Evolutionary conservation across 2,797 vertebrate genomes (phyloP).

Genomic region (Phylloscopus collybita): DNA sequence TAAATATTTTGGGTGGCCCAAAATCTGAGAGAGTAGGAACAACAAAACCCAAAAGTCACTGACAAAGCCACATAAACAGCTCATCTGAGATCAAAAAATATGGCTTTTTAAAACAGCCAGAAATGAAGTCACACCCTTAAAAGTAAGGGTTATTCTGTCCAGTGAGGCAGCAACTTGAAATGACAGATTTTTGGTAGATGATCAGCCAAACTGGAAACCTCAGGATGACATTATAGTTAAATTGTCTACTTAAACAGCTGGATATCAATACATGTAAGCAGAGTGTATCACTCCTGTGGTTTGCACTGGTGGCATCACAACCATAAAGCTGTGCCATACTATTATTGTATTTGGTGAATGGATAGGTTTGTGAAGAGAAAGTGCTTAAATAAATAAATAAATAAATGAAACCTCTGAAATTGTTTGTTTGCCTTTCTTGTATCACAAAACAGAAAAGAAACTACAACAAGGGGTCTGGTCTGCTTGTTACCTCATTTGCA

Average conservation of each 20-base stretch:
- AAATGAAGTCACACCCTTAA: neutral
- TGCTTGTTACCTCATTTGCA: neutral
- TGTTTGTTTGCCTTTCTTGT: neutral
- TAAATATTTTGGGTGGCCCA: neutral
- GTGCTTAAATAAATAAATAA: neutral
- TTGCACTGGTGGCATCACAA: neutral
- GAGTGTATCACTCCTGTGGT: neutral
- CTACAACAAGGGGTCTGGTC: neutral
- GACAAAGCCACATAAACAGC: neutral
- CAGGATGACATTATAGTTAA: neutral
- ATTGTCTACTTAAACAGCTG: neutral
- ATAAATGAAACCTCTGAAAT: neutral
- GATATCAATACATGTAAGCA: neutral
- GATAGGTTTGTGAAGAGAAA: neutral
- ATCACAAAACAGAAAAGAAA: neutral
- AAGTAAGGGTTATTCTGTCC: neutral
- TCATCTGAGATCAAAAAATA: neutral
- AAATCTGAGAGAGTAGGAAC: neutral
- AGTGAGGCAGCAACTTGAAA: neutral
- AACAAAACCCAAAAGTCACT: neutral
- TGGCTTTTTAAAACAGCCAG: neutral
- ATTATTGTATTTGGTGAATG: neutral
- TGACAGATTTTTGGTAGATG: neutral
- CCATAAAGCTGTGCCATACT: neutral
- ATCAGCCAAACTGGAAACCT: neutral